Evolutionary conservation across 2,888 invertebrate genomes (phyloP).

Genomic region (Caenorhabditis sinica): DNA sequence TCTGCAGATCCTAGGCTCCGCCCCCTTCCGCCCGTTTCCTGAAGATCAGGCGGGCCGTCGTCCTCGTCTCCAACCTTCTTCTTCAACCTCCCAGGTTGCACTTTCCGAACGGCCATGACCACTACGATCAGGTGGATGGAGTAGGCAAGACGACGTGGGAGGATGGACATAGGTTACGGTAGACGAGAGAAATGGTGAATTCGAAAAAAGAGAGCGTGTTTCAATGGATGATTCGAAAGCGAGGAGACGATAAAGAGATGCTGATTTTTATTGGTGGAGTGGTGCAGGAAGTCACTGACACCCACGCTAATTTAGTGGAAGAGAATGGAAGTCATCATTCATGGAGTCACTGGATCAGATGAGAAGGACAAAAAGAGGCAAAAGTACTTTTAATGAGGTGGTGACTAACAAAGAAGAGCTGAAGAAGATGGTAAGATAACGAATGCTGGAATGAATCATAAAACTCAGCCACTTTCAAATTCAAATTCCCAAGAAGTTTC

Average conservation of each 20-base stretch:
- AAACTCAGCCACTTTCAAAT: background rate
- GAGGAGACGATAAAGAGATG: conserved; percentile 12
- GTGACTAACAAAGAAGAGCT: conserved; percentile 46
- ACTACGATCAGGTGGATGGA: conserved; percentile 53
- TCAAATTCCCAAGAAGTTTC: background rate
- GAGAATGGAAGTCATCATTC: conserved; percentile 12
- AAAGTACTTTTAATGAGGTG: conserved; percentile 38
- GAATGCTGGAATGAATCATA: conserved; percentile 14
- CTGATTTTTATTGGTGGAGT: conserved; percentile 52
- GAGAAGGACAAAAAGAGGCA: background rate
- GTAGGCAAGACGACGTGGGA: conserved; percentile 30
- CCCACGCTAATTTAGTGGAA: conserved; percentile 35
- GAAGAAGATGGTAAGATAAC: conserved; percentile 37
- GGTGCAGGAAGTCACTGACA: conserved; percentile 50
- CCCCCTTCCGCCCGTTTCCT: conserved; percentile 64
- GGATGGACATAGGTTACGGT: conserved; percentile 26
- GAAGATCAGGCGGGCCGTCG: conserved; percentile 57
- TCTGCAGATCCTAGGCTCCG: conserved; percentile 50
- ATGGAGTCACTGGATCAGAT: conserved; percentile 35
- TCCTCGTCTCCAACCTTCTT: background rate
- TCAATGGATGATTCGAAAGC: conserved; percentile 6
- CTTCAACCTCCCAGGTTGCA: conserved; percentile 57
- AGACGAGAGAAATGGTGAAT: conserved; percentile 28
- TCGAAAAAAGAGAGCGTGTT: conserved; percentile 26
- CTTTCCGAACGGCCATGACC: conserved; percentile 67